These are phyloP conservation scores for Ia io DNA, from an alignment of 2,113 vertebrate species.

Conservation along the genomic window DNA sequence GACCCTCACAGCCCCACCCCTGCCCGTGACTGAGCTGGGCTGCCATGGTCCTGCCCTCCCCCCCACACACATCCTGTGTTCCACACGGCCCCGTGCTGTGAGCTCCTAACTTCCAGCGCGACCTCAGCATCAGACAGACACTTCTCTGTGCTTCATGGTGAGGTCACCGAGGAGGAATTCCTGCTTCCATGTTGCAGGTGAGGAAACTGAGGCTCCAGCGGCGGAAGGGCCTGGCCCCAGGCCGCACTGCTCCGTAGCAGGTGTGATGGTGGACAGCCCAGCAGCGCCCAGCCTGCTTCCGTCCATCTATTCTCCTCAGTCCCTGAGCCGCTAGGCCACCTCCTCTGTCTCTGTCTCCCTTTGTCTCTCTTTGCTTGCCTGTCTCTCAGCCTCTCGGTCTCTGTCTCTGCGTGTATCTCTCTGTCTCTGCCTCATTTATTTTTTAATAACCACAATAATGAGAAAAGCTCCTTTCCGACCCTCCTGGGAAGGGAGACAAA, in stretches of 20 bases:
- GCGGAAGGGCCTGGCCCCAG: neutral
- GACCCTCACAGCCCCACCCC: neutral
- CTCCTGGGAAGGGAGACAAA: conserved; percentile 79
- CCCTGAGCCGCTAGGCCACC: neutral
- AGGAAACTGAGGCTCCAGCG: neutral
- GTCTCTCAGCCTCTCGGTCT: conserved; percentile 59
- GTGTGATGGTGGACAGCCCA: neutral
- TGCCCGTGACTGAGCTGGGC: rapidly evolving
- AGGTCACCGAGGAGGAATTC: neutral
- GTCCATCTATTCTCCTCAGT: rapidly evolving
- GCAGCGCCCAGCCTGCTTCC: neutral
- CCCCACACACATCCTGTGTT: too few relatives aligned
- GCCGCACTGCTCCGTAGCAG: neutral
- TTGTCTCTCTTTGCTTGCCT: conserved; percentile 55
- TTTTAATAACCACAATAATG: conserved; percentile 80
- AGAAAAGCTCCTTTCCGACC: conserved; percentile 78
- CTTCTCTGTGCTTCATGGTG: neutral
- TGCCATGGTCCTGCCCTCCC: neutral
- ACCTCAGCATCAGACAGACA: neutral
- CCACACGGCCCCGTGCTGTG: neutral
- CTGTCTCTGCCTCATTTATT: conserved; percentile 75
- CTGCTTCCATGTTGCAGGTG: neutral
- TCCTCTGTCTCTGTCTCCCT: conserved; percentile 34
- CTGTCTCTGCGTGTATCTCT: conserved; percentile 64
- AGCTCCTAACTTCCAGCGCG: neutral